Conservation (phyloP, 2,113 vertebrate genomes). For the Prunella fulvescens region DNA sequence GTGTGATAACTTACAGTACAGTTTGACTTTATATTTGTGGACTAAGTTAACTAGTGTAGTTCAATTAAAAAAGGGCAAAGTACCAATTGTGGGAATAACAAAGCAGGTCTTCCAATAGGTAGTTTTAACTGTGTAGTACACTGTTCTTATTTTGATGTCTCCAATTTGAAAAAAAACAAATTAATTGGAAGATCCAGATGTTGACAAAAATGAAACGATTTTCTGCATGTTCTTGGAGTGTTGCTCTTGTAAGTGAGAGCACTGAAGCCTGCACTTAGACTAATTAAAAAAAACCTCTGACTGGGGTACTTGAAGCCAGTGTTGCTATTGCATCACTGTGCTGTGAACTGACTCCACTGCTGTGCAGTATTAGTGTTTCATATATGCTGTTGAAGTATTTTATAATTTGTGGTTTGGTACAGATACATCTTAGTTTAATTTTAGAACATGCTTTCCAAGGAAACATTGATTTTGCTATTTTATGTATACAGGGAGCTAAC, state of each 20-base stretch:
- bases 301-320: neutral
- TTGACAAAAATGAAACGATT: neutral
- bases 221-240: neutral
- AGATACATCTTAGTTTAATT: neutral
- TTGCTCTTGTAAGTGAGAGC: neutral
- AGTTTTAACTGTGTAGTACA: neutral
- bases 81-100: neutral
- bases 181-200: neutral
- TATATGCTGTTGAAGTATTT: neutral
- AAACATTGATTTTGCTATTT: neutral
- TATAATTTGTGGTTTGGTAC: neutral
- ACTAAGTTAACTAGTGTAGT: neutral
- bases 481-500: neutral
- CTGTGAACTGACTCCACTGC: neutral
- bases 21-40: neutral
- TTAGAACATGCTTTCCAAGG: neutral
- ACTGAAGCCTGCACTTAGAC: neutral
- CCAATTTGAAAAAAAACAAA: neutral
- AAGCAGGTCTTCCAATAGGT: fast-evolving
- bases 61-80: neutral
- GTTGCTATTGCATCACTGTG: neutral
- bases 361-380: neutral
- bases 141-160: neutral
- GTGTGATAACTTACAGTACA: neutral
- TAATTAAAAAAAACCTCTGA: neutral